Evolutionary conservation across 2,888 invertebrate species (phyloP).

Genomic region (Eristalis intricaria): DNA sequence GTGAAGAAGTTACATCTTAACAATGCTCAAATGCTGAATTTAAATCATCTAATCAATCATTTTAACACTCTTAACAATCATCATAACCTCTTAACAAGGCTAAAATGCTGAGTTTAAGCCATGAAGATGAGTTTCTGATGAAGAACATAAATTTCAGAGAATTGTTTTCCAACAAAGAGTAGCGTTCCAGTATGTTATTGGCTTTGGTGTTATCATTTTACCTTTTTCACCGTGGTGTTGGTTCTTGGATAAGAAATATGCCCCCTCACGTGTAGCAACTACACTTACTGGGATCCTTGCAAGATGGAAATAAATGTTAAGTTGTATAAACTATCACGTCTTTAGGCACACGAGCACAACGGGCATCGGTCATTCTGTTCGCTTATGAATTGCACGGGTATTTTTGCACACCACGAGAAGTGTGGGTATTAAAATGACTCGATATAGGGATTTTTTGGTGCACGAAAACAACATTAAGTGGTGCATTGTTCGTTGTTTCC

Average conservation of each 20-base stretch:
- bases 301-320: conserved; percentile 70
- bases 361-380: conserved; percentile 66
- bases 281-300: conserved; percentile 32
- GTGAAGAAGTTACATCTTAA: too few species aligned
- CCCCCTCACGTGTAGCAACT: conserved; percentile 9
- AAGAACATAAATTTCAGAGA: background rate
- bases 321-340: conserved; percentile 72
- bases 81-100: too few species aligned
- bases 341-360: conserved; percentile 70
- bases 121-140: background rate
- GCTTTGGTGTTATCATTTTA: conserved; percentile 31
- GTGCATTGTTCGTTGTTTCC: conserved; percentile 68
- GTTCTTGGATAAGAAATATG: conserved; percentile 38
- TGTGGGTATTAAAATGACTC: conserved; percentile 59
- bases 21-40: too few species aligned
- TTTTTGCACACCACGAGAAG: conserved; percentile 46
- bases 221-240: background rate
- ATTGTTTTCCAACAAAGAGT: background rate
- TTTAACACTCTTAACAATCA: too few species aligned
- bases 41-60: too few species aligned
- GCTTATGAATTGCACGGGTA: conserved; percentile 26
- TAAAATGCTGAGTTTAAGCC: too few species aligned
- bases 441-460: conserved; percentile 65
- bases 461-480: conserved; percentile 72
- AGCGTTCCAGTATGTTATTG: background rate